Evolutionary conservation across 2,797 vertebrate genomes (phyloP).

Genomic region (Artibeus jamaicensis): DNA sequence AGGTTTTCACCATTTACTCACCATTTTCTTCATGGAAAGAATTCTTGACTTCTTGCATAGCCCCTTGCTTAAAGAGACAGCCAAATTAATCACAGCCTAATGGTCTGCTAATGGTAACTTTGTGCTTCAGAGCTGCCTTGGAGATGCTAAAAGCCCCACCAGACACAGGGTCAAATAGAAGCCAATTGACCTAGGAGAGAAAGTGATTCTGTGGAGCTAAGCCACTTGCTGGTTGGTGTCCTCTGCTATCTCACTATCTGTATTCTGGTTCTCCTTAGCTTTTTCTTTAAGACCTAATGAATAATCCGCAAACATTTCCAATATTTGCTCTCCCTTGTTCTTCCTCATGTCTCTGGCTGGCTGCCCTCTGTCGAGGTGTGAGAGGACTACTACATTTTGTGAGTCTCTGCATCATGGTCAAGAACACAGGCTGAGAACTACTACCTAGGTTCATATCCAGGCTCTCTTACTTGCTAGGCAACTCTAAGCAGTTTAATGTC

Average conservation of each 20-base stretch:
- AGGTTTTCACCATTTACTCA: neutral
- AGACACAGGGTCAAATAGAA: neutral
- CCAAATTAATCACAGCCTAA: slow-evolving; percentile 38
- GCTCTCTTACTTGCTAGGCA: neutral
- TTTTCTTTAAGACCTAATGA: neutral
- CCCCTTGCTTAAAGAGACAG: slow-evolving; percentile 29
- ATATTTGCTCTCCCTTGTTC: neutral
- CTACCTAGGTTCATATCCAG: neutral
- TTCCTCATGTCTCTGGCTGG: neutral
- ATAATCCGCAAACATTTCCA: neutral
- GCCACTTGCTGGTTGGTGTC: neutral
- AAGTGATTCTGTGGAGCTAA: neutral
- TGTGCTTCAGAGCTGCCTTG: neutral
- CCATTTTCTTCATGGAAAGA: neutral
- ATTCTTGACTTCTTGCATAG: slow-evolving; percentile 22
- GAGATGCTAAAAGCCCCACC: neutral
- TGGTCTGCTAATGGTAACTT: neutral
- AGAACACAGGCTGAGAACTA: neutral
- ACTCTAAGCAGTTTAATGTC: neutral
- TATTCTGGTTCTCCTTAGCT: neutral
- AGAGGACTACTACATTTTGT: neutral
- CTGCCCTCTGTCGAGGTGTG: neutral
- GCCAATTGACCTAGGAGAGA: neutral
- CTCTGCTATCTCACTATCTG: neutral
- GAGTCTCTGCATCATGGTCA: neutral